Percentiles rank a stretch among this genome's conserved stretches.
Conservation (phyloP, 2,797 vertebrate species). For the Neomorphus geoffroyi region DNA sequence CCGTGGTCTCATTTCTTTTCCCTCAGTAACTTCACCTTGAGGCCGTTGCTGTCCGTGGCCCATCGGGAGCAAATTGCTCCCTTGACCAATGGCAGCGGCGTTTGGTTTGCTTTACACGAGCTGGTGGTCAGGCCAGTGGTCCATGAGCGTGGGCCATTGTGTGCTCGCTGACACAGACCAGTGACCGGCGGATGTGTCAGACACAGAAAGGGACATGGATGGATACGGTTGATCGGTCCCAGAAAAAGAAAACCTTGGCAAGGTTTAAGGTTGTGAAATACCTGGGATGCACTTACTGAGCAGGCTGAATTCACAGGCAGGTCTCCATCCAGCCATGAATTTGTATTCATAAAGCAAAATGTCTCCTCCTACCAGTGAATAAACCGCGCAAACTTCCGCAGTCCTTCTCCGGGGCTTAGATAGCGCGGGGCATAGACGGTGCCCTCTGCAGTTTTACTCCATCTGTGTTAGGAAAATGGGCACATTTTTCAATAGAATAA, state of each 20-base stretch:
- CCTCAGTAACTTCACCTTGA: not conserved
- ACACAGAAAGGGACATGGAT: not conserved
- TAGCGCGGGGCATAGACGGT: accelerated
- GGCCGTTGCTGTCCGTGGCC: not conserved
- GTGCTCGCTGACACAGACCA: accelerated
- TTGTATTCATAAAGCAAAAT: not conserved
- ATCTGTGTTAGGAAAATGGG: not conserved
- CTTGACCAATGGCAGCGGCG: accelerated
- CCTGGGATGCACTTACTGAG: not conserved
- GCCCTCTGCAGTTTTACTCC: not conserved
- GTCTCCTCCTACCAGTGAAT: not conserved
- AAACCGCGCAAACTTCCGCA: not conserved
- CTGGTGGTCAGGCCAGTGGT: accelerated
- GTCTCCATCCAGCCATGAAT: not conserved
- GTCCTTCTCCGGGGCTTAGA: not conserved
- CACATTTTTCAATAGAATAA: not conserved
- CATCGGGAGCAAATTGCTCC: not conserved
- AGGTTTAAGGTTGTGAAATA: not conserved
- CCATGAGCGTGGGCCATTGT: accelerated
- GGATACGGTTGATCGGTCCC: not conserved
- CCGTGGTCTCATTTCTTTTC: not conserved
- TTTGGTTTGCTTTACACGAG: not conserved
- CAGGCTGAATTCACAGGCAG: not conserved
- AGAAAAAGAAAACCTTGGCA: not conserved
- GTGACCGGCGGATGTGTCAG: not conserved